These are phyloP conservation scores for Falcunculus frontatus DNA, from an alignment of 2,113 vertebrate species.

Conservation along the genomic window DNA sequence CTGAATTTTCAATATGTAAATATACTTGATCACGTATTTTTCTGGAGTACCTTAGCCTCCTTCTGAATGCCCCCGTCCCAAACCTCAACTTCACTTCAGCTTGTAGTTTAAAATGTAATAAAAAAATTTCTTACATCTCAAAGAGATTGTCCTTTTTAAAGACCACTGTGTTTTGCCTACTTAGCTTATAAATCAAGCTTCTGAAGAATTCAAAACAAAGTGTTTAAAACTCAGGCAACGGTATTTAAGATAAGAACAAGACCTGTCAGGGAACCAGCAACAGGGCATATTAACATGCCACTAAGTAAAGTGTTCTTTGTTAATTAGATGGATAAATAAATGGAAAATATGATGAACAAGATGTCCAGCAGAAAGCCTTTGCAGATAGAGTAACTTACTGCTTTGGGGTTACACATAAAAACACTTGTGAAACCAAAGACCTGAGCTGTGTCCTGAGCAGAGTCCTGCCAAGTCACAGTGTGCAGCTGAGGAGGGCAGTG, in stretches of 20 bases:
- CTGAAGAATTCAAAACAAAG: not conserved
- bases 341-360: not conserved
- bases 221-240: not conserved
- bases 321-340: not conserved
- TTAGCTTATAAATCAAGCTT: not conserved
- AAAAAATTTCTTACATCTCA: not conserved
- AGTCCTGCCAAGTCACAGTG: not conserved
- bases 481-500: not conserved
- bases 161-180: not conserved
- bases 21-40: not conserved
- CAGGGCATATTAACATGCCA: not conserved
- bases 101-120: not conserved
- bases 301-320: not conserved
- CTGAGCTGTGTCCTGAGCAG: not conserved
- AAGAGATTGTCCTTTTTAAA: not conserved
- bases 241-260: not conserved
- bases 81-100: not conserved
- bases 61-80: not conserved
- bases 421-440: not conserved
- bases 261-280: not conserved
- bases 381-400: not conserved
- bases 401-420: not conserved
- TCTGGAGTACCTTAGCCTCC: not conserved
- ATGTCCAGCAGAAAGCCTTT: not conserved
- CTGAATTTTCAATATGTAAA: not conserved